Conservation (phyloP, 2,113 vertebrate species). For the Semnornis frantzii region DNA sequence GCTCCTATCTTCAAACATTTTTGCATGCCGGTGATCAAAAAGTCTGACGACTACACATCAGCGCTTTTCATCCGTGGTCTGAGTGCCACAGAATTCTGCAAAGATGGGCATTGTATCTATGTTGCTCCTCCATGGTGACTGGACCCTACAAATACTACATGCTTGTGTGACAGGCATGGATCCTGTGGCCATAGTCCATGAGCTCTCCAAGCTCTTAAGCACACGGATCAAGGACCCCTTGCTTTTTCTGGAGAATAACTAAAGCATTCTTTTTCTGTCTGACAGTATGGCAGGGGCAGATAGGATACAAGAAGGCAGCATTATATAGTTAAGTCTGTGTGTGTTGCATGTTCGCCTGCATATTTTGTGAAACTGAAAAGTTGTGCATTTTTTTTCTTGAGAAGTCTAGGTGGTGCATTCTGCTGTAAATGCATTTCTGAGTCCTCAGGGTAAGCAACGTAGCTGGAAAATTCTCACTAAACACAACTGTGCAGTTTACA, state of each 20-base stretch:
- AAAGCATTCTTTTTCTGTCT: not conserved
- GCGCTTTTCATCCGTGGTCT: not conserved
- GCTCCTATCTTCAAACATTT: not conserved
- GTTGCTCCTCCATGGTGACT: not conserved
- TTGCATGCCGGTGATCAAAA: accelerated
- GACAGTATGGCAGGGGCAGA: not conserved
- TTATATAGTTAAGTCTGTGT: accelerated
- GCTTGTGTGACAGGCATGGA: not conserved
- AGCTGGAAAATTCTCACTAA: not conserved
- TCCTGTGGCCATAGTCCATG: too few relatives aligned
- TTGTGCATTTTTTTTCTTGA: not conserved
- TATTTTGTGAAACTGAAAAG: not conserved
- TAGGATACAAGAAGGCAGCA: not conserved
- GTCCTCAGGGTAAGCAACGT: not conserved
- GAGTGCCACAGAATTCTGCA: not conserved
- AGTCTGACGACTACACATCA: not conserved
- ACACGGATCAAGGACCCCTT: too few relatives aligned
- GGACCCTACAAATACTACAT: not conserved
- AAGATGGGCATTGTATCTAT: not conserved
- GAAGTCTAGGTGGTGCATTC: not conserved
- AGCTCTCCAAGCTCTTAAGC: too few relatives aligned
- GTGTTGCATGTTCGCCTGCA: not conserved
- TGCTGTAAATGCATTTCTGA: not conserved
- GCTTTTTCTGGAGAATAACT: not conserved
- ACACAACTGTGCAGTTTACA: not conserved